Base-by-base conservation (phyloP, 2,113 vertebrate species). In the Heteronetta atricapilla region DNA sequence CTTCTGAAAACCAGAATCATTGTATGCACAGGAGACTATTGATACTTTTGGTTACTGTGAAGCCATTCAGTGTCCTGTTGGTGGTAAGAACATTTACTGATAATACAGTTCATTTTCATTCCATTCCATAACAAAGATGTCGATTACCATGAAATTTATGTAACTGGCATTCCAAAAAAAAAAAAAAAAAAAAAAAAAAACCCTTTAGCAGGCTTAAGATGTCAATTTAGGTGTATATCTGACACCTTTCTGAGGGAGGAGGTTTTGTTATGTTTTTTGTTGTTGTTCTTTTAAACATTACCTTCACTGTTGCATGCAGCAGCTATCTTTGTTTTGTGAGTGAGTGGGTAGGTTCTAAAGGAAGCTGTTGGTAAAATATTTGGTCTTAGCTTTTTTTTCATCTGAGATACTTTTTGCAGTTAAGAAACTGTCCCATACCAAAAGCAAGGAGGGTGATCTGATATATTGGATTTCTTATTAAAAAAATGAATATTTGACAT, bases 31-130 rank as follows among this genome's bases (percentile, higher is more conserved):
- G 59, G 60, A 38, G 28, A 34, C 81, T 82, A 59, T 91, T 56
- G 15, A 36, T 53, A 72, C 64, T 66, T 63, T 46, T 50, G 79
- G 53, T 79, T 91, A 29, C 82, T 76, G 36, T 62, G 78, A 82
- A 82, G 63, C 63, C 40, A 19, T 29, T 88, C 11, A 1, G 34
- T 91, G 31, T 55, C 56, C 63, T 64, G 3, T 86, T 53, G 64
- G 60, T 83, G 50, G 13, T 84, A 63, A 87, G 75, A 93, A 85
- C 46, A 20, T 28, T 22, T 55, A 74, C 42, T 64, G 69, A 64
- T 72, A 48, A 44, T 91, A 72, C 87, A 93, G 63, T 69, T 94
- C n/a, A 28, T 92, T 92, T 68, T 36, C 31, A 40, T 89, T 93
- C 73, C 11, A 9, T 46, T 94, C 88, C 68, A 40, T 90, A 79